Base-by-base conservation (phyloP, 2,113 vertebrate species). In the Hippocampus comes region DNA sequence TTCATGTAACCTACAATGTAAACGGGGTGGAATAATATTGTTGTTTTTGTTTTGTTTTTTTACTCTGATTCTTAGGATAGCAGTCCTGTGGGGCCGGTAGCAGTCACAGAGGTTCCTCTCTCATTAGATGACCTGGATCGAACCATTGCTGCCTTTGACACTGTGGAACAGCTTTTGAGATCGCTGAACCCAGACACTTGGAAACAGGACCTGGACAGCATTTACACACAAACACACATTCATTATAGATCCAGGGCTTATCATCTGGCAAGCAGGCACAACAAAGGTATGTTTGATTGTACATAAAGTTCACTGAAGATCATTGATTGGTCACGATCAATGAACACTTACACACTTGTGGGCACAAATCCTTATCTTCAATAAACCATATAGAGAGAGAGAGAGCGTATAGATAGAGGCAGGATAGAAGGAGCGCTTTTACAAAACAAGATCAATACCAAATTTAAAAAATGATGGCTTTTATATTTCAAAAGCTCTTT, bases 131-230 rank as follows among this genome's bases (percentile, higher is more conserved):
- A 92, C 0, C 86, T 98, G 89, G 96, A 98, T 90, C 90, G 92
- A 84, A 93, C 94, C 63, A 87, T 99, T n/a, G 93, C 97, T 14
- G 89, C 91, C 0, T 97, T 98, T 67, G 93, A 96, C 77, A 98
- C 96, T 0, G 94, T 99, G 72, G 97, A 98, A 76, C 95, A 98
- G 68, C 89, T 99, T 15, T 90, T 98, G 27, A 94, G 87, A 78
- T 91, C 95, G 78, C 92, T 98, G 57, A 96, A 94, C 76, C 97
- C 97, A 0, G 91, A 94, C 1, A 95, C 95, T 1, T 99, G 97
- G 97, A 94, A 91, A 83, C 94, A 97, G 68, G 97, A 99, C 77
- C 93, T 99, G 0, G 93, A 96, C 74, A 95, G 90, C 82, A 90
- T 99, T 57, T 96, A 95, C 84, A 91, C 93, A 41, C 94, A 95